Conservation (phyloP, 2,888 invertebrate genomes). For the Phania funesta region DNA sequence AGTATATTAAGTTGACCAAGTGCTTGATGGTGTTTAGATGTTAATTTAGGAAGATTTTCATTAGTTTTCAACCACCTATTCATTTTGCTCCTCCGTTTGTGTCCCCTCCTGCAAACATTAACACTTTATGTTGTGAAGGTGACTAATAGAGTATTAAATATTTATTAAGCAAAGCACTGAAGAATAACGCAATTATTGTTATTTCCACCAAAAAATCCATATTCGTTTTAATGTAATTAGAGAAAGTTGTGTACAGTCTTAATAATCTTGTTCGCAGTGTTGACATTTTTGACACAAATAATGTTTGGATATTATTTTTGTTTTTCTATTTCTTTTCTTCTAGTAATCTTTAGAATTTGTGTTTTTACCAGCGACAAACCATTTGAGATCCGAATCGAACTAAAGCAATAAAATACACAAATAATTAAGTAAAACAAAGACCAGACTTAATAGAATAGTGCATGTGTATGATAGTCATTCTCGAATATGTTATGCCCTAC, state of each 20-base stretch:
- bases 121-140: neutral
- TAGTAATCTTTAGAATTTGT: neutral
- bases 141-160: slow-evolving; percentile 70
- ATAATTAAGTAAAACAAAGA: neutral
- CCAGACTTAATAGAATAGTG: neutral
- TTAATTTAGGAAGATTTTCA: slow-evolving; percentile 1
- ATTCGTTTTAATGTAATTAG: slow-evolving; percentile 74
- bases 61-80: slow-evolving; percentile 24
- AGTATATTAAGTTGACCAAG: neutral
- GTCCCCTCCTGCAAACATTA: neutral
- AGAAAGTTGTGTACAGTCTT: slow-evolving; percentile 70
- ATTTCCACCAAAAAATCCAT: slow-evolving; percentile 76
- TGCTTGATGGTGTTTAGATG: neutral
- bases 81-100: neutral
- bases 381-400: slow-evolving; percentile 12
- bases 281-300: slow-evolving; percentile 71
- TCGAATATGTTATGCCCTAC: neutral
- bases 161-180: slow-evolving; percentile 74
- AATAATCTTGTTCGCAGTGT: slow-evolving; percentile 70
- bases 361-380: neutral
- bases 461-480: neutral
- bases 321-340: neutral
- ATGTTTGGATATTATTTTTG: neutral
- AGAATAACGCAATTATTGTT: slow-evolving; percentile 74
- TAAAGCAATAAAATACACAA: slow-evolving; percentile 12